A percentile compares a stretch with the other conserved stretches of the same genome.
phyloP scores from a whole-genome alignment of 2,888 invertebrate genomes.

The Sycophila texana region DNA sequence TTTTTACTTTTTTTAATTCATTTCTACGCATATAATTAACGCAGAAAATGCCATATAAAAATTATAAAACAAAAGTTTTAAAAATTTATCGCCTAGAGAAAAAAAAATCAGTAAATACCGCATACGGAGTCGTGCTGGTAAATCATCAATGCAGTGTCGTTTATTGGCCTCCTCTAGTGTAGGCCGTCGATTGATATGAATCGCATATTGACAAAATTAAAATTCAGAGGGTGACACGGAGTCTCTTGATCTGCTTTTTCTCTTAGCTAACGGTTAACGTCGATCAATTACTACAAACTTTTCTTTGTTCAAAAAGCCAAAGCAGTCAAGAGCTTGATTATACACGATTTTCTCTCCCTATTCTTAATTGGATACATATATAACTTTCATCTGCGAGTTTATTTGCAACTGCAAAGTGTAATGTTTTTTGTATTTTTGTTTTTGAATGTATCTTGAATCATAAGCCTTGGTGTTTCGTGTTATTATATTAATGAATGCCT shows the following conservation, averaged over 20 bases:
- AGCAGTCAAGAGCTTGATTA: slow-evolving; percentile 53
- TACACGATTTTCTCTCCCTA: slow-evolving; percentile 53
- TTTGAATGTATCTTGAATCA: slow-evolving; percentile 33
- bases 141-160: slow-evolving; percentile 53
- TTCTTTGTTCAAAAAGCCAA: slow-evolving; percentile 45
- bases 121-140: slow-evolving; percentile 59
- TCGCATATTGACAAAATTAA: slow-evolving; percentile 53
- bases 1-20: slow-evolving; percentile 39
- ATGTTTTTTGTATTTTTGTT: slow-evolving; percentile 33
- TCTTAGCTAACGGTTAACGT: slow-evolving; percentile 35
- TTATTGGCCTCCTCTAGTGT: slow-evolving; percentile 64
- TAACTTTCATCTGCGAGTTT: slow-evolving; percentile 55
- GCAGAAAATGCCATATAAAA: slow-evolving; percentile 63
- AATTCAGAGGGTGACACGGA: slow-evolving; percentile 51
- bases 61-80: slow-evolving; percentile 68
- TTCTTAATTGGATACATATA: slow-evolving; percentile 47
- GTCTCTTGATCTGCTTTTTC: slow-evolving; percentile 50
- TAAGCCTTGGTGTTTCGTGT: slow-evolving; percentile 56
- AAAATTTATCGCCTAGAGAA: slow-evolving; percentile 68
- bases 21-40: slow-evolving; percentile 32
- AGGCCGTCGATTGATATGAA: slow-evolving; percentile 65
- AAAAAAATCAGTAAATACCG: slow-evolving; percentile 60
- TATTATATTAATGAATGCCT: slow-evolving; percentile 66
- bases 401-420: slow-evolving; percentile 46
- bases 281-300: slow-evolving; percentile 49